phyloP scores from a whole-genome alignment of 2,888 invertebrate species.

The Melinopterus prodromus region DNA sequence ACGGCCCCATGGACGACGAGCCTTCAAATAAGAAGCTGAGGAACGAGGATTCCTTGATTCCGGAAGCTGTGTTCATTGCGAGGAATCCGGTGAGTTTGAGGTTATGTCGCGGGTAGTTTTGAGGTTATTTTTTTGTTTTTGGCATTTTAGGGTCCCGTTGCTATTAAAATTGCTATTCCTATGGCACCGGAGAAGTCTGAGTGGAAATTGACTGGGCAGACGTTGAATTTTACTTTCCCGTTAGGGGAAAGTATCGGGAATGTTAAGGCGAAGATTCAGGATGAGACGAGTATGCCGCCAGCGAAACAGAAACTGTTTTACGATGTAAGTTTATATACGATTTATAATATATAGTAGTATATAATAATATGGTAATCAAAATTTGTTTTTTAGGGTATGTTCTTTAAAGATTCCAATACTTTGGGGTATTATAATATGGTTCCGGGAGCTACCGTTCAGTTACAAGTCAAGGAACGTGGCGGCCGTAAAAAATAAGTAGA shows the following conservation, averaged over 20 bases:
- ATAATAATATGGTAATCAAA: too few relatives aligned
- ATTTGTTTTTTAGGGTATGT: conserved; percentile 82
- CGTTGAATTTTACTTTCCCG: conserved; percentile 79
- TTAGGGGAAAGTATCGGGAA: conserved; percentile 81
- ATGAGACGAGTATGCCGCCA: conserved; percentile 90
- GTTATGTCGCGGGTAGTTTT: not conserved
- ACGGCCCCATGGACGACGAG: conserved; percentile 74
- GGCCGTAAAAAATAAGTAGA: conserved; percentile 89
- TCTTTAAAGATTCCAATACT: conserved; percentile 96
- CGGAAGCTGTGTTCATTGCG: conserved; percentile 83
- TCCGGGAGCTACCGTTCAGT: conserved; percentile 82
- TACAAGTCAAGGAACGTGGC: conserved; percentile 97
- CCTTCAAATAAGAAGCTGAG: conserved; percentile 88
- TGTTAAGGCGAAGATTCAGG: conserved; percentile 87
- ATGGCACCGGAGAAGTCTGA: conserved; percentile 88
- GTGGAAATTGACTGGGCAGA: conserved; percentile 95
- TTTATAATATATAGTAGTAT: too few relatives aligned
- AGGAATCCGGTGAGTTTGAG: conserved; percentile 67
- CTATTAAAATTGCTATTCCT: conserved; percentile 85
- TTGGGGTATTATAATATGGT: conserved; percentile 96
- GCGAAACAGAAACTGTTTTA: conserved; percentile 97
- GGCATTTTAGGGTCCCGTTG: conserved; percentile 73
- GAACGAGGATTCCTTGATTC: conserved; percentile 92
- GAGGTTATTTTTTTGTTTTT: conserved; percentile 11
- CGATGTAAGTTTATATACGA: conserved; percentile 72